Evolutionary conservation across 2,888 invertebrate genomes (phyloP), one percentile per base, ranked within the genome.

Genomic region (Rhimphoctona megacephalus): DNA sequence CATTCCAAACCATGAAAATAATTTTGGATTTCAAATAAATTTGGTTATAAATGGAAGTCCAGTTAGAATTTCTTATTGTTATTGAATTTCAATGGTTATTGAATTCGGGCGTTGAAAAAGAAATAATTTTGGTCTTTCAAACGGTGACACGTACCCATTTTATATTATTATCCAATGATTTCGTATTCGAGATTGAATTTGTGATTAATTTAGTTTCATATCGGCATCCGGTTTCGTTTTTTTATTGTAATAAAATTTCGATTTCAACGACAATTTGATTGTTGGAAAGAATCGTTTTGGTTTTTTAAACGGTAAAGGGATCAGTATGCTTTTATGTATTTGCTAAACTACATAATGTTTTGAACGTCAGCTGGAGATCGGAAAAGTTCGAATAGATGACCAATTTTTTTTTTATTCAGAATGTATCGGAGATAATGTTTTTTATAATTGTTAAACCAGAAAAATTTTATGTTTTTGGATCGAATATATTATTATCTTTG

Each of bases 291-390:
- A 57, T 57, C 57, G 57, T 17, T 64, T 46, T 74, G 30, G 33
- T 33, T 83, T 54, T 70, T 43, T 64, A n/a, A 80, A 54, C 22
- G 39, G 54, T 80, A 3, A 22, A 54, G 19, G 57, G 70, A 46
- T 5, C 25, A 14, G 11, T 57, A 14, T 57, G 25, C 14, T 57
- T 57, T 25, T 36, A 70, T 73, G 61, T 36, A 80, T 33, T 74
- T 69, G 17, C 14, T 54, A 79, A 14, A 22, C 74, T 39, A 52
- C 36, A 2, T 66, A 22, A 83, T 80, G 64, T 80, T 80, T 57
- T 46, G 83, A 86, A 86, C 85, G 66, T 86, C 83, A 83, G 80
- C 86, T 66, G 36, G 30, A 67, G 39, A 81, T 86, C 9, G 11
- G 80, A 86, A 86, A 86, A 83, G 54, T 70, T 76, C 70, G 49